These are phyloP conservation scores for Lepus oiostolus DNA, from an alignment of 2,797 vertebrate genomes.

Conservation along the genomic window DNA sequence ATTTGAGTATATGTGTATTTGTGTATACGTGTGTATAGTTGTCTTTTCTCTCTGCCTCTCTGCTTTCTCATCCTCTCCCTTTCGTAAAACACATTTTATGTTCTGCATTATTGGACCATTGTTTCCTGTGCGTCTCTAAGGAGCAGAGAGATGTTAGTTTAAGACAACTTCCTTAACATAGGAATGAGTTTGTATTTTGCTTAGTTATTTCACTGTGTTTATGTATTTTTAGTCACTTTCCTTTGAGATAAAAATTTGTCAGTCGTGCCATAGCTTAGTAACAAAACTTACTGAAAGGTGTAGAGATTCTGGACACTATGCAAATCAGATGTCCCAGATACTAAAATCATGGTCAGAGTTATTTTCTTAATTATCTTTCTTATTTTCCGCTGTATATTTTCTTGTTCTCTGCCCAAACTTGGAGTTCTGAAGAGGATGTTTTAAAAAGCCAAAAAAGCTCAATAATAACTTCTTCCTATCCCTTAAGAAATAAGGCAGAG, in stretches of 20 bases:
- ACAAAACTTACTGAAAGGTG: not conserved
- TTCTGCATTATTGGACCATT: not conserved
- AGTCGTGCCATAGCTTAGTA: not conserved
- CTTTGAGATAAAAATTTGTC: not conserved
- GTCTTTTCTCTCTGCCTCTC: not conserved
- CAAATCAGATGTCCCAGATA: not conserved
- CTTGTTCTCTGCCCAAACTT: slow-evolving; percentile 22
- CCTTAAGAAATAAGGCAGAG: not conserved
- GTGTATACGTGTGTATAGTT: too few relatives aligned
- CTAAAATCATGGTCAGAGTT: not conserved
- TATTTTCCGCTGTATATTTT: not conserved
- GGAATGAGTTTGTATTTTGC: not conserved
- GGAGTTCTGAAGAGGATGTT: not conserved
- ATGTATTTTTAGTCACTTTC: not conserved
- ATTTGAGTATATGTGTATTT: too few relatives aligned
- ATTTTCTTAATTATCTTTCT: slow-evolving; percentile 21
- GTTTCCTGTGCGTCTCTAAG: not conserved
- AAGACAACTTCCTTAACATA: not conserved
- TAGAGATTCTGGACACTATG: not conserved
- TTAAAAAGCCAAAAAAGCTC: not conserved
- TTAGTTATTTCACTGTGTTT: not conserved
- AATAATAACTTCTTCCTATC: not conserved
- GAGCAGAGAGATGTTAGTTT: not conserved
- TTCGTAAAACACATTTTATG: not conserved
- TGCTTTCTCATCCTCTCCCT: not conserved